Percentiles rank a stretch among this genome's conserved stretches.
Evolutionary conservation across 2,888 invertebrate genomes (phyloP).

Genomic region (Diarsia mendica): DNA sequence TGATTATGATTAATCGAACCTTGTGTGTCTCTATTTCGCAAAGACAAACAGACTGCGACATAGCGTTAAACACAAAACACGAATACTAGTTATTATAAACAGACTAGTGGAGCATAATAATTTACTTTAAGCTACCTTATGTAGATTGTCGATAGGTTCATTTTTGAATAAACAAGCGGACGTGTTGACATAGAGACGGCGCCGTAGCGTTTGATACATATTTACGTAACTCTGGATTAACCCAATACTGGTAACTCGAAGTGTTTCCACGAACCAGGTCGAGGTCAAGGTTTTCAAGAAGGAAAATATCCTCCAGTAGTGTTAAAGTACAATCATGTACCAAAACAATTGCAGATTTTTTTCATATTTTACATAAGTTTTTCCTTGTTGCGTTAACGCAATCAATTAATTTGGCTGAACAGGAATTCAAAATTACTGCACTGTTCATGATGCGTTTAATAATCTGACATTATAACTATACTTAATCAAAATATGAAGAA

Average conservation of each 20-base stretch:
- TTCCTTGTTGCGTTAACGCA: conserved; percentile 9
- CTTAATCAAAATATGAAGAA: neutral
- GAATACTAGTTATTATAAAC: conserved; percentile 33
- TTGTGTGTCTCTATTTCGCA: neutral
- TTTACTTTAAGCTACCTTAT: conserved; percentile 5
- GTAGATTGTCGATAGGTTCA: conserved; percentile 19
- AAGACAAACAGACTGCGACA: conserved; percentile 10
- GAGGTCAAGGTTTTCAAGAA: conserved; percentile 69
- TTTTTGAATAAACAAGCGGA: conserved; percentile 31
- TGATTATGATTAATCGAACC: neutral
- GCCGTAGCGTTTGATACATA: conserved; percentile 49
- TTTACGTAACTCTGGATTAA: conserved; percentile 70
- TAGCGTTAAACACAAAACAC: conserved; percentile 35
- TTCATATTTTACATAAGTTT: conserved; percentile 31
- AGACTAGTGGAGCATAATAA: conserved; percentile 20
- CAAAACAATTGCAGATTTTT: conserved; percentile 28
- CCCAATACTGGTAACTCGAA: conserved; percentile 54
- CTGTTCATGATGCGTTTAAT: neutral
- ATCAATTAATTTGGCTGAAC: neutral
- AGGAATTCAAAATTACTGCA: neutral
- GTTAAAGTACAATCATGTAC: conserved; percentile 34
- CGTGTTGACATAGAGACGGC: conserved; percentile 43
- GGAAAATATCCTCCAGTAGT: conserved; percentile 62
- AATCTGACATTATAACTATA: neutral
- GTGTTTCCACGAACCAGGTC: conserved; percentile 66